Evolutionary conservation across 2,888 invertebrate genomes (phyloP).

Genomic region (Drosophila histrio): DNA sequence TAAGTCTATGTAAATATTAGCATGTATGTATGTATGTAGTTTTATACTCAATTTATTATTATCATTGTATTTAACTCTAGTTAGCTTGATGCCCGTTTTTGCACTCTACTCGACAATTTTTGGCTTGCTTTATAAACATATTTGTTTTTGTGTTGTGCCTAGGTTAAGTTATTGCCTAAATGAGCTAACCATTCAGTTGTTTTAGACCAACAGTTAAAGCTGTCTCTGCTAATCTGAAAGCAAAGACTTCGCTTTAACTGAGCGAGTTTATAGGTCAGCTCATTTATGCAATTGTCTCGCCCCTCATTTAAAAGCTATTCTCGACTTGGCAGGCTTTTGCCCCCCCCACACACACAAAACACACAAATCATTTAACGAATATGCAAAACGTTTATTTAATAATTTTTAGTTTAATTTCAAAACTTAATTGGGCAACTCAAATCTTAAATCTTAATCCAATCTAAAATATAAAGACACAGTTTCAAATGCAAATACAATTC

Average conservation of each 20-base stretch:
- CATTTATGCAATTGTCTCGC: slow-evolving; percentile 81
- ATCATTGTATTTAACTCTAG: background rate
- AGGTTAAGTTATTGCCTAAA: slow-evolving; percentile 82
- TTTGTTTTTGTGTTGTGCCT: slow-evolving; percentile 57
- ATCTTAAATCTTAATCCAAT: slow-evolving; percentile 4
- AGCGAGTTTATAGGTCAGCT: slow-evolving; percentile 46
- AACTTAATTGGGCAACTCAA: slow-evolving; percentile 42
- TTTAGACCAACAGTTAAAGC: slow-evolving; percentile 26
- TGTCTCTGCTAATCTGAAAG: background rate
- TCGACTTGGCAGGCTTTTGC: slow-evolving; percentile 85
- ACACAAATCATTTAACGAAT: slow-evolving; percentile 61
- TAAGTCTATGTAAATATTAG: background rate
- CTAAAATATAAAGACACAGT: slow-evolving; percentile 50
- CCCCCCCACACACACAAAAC: slow-evolving; percentile 45
- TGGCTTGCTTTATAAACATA: slow-evolving; percentile 7
- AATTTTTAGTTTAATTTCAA: slow-evolving; percentile 27
- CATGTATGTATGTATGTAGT: background rate
- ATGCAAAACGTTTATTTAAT: slow-evolving; percentile 31
- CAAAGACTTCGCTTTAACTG: slow-evolving; percentile 19
- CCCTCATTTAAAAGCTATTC: slow-evolving; percentile 82
- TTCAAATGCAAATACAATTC: slow-evolving; percentile 62
- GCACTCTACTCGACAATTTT: slow-evolving; percentile 4
- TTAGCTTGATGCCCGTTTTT: slow-evolving; percentile 25
- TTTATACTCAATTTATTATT: background rate
- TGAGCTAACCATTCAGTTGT: slow-evolving; percentile 58